These are phyloP conservation scores for Andinoacara biseriatus DNA, from an alignment of 2,113 vertebrate species.

Conservation along the genomic window DNA sequence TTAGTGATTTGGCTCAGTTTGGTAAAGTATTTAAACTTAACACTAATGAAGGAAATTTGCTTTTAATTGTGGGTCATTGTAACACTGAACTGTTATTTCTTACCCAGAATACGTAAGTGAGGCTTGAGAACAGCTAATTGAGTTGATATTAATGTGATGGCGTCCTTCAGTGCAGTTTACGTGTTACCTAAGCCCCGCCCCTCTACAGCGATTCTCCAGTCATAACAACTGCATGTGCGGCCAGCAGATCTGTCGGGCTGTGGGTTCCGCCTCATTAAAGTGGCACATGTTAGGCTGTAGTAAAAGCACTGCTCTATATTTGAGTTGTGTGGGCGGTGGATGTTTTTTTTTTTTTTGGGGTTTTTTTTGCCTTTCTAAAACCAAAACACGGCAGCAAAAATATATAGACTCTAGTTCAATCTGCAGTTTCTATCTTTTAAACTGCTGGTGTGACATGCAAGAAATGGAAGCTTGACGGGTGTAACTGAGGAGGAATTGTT, in stretches of 20 bases:
- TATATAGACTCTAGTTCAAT: not conserved
- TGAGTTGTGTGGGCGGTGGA: not conserved
- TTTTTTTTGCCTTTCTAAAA: not conserved
- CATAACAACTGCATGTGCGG: not conserved
- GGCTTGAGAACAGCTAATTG: not conserved
- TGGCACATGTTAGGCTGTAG: not conserved
- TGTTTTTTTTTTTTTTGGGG: rapidly evolving
- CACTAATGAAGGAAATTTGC: not conserved
- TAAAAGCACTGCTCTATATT: constrained; percentile 12
- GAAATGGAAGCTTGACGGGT: not conserved
- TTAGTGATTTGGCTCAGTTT: constrained; percentile 17
- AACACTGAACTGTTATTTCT: not conserved
- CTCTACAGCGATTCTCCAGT: not conserved
- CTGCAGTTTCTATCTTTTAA: not conserved
- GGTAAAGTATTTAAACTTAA: not conserved
- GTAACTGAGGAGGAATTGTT: no score
- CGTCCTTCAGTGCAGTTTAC: not conserved
- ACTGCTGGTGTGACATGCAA: not conserved
- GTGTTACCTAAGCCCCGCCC: not conserved
- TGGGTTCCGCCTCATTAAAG: not conserved
- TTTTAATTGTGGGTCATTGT: constrained; percentile 36
- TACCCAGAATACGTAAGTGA: not conserved
- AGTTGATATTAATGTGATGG: not conserved
- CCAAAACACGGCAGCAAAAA: not conserved
- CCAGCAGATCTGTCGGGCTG: not conserved